A percentile compares a stretch with the other conserved stretches of the same genome.
These are phyloP conservation scores for Zophobas atratus DNA, from an alignment of 1,140 invertebrate genomes.

Conservation along the genomic window DNA sequence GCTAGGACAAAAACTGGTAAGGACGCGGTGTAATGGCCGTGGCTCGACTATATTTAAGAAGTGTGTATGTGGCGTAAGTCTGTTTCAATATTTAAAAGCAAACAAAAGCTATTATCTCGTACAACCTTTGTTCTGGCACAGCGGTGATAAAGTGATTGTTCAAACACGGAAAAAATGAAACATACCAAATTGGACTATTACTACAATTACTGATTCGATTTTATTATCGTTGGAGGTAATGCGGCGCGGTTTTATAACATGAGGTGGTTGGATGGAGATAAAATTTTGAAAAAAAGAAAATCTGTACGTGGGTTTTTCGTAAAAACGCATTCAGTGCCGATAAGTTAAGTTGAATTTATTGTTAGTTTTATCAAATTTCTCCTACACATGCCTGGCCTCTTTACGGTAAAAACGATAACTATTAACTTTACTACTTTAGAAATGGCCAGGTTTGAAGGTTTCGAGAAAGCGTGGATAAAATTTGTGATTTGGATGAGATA, in stretches of 20 bases:
- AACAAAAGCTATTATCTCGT: constrained; percentile 31
- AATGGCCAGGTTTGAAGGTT: background rate
- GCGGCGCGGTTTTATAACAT: background rate
- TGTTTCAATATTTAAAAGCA: constrained; percentile 29
- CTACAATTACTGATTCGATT: constrained; percentile 13
- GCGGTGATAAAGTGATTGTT: constrained; percentile 24
- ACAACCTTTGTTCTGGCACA: constrained; percentile 20
- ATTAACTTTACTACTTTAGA: constrained; percentile 9
- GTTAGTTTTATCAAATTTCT: constrained; percentile 28
- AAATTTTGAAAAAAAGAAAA: constrained; percentile 1
- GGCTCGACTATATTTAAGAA: constrained; percentile 10
- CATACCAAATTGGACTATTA: background rate
- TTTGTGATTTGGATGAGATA: too few relatives aligned
- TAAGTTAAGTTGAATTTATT: constrained; percentile 13
- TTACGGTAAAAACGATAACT: constrained; percentile 14
- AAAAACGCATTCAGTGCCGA: background rate
- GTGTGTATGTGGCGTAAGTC: constrained; percentile 11
- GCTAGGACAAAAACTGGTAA: background rate
- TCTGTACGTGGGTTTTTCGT: background rate
- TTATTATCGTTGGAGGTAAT: constrained; percentile 3
- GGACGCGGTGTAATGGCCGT: background rate
- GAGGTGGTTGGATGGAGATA: background rate
- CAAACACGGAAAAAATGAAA: constrained; percentile 37
- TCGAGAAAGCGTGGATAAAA: too few relatives aligned
- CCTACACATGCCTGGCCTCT: constrained; percentile 7